phyloP scores from a whole-genome alignment of 2,888 invertebrate species.

The Isotomurus palustris region DNA sequence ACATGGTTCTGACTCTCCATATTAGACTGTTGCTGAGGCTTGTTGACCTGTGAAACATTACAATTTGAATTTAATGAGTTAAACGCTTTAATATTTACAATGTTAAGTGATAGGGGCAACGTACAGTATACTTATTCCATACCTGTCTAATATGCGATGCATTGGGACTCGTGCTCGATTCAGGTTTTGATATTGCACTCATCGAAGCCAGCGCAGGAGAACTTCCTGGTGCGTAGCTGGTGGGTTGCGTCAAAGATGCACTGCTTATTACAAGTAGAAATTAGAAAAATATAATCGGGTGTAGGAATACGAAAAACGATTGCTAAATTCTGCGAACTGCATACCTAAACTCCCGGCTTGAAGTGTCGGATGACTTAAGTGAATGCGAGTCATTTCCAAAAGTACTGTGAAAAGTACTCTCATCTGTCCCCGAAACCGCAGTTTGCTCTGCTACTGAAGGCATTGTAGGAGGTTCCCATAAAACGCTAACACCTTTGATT shows the following conservation, averaged over 20 bases:
- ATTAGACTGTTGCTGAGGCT: constrained; percentile 22
- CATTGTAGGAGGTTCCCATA: constrained; percentile 42
- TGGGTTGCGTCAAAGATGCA: constrained; percentile 32
- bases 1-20: constrained; percentile 35
- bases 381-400: constrained; percentile 31
- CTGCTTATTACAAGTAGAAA: no score
- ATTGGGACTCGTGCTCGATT: constrained; percentile 42
- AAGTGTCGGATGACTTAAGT: constrained; percentile 33
- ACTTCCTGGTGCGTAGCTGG: constrained; percentile 30
- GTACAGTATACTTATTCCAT: constrained; percentile 5
- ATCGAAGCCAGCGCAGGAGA: constrained; percentile 39
- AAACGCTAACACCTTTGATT: constrained; percentile 38
- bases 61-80: no score
- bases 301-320: not conserved
- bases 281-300: not conserved
- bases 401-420: constrained; percentile 32
- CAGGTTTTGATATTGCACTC: constrained; percentile 45
- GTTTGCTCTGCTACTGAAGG: constrained; percentile 38
- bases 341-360: constrained; percentile 27
- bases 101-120: no score
- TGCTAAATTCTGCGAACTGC: not conserved
- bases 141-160: constrained; percentile 34
- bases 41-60: no score
- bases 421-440: constrained; percentile 24
- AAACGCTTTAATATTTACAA: no score